These are phyloP conservation scores for Etia nguti DNA, from an alignment of 2,113 vertebrate species.

Conservation along the genomic window DNA sequence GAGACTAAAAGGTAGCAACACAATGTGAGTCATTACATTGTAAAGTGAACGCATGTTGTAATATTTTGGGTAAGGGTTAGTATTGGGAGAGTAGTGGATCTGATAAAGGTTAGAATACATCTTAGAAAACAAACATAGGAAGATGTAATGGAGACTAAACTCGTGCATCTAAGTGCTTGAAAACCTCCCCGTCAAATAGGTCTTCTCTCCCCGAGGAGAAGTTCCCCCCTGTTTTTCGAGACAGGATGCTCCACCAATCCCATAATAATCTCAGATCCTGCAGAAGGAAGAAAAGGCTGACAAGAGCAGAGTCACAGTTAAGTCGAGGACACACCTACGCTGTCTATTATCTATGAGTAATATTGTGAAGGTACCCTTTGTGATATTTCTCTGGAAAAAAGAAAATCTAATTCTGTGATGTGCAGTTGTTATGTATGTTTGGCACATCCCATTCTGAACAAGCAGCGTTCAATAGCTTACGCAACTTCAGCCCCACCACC, in stretches of 20 bases:
- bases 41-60: not conserved
- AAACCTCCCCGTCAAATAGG: not conserved
- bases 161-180: not conserved
- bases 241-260: not conserved
- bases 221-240: not conserved
- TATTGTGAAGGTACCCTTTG: not conserved
- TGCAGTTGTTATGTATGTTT: not conserved
- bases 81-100: not conserved
- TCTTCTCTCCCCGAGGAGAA: not conserved
- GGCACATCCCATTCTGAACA: not conserved
- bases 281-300: not conserved
- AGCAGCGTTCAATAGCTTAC: not conserved
- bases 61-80: not conserved
- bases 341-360: not conserved
- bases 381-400: not conserved
- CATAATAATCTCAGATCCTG: not conserved
- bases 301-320: not conserved
- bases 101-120: not conserved
- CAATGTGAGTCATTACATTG: not conserved
- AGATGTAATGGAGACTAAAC: not conserved
- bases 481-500: not conserved
- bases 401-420: not conserved
- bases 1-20: not conserved
- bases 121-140: not conserved
- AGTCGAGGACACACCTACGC: not conserved